phyloP scores from a whole-genome alignment of 30 jellyfish, hydroid and myxozoan genomes.

The Catostylus mosaicus region DNA sequence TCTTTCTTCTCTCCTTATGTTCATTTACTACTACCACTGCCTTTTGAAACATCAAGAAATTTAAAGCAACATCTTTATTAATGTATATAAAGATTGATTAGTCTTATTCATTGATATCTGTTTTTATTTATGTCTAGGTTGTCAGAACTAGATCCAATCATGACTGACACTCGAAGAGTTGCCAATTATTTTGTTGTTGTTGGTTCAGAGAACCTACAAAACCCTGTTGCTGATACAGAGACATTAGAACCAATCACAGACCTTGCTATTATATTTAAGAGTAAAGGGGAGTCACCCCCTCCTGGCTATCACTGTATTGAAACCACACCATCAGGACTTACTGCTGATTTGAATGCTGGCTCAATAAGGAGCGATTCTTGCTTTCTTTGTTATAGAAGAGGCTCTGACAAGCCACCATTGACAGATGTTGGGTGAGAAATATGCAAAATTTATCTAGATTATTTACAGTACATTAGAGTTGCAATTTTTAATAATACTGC shows the following conservation, averaged over 20 bases:
- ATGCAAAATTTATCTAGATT: too few species aligned
- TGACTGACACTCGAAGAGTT: conserved; percentile 68
- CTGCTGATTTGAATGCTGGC: conserved; percentile 93
- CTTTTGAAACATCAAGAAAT: too few species aligned
- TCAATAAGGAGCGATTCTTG: conserved; percentile 91
- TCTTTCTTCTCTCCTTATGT: not conserved
- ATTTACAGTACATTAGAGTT: too few species aligned
- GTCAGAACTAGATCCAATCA: not conserved
- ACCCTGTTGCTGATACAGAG: conserved; percentile 93
- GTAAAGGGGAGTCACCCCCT: conserved; percentile 96
- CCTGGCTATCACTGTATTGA: conserved; percentile 92
- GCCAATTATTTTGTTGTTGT: conserved; percentile 96
- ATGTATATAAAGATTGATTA: not conserved
- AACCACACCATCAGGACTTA: conserved; percentile 75
- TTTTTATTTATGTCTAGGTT: not conserved
- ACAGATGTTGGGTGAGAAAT: conserved; percentile 96
- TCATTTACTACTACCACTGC: not conserved
- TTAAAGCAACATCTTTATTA: too few species aligned
- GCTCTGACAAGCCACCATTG: conserved; percentile 97
- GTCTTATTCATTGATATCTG: not conserved
- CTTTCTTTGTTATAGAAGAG: conserved; percentile 87
- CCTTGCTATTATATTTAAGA: conserved; percentile 81
- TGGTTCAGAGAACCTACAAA: conserved; percentile 84
- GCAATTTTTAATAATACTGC: too few species aligned
- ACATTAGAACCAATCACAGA: conserved; percentile 97